A percentile compares a stretch with the other conserved stretches of the same genome.
These are phyloP conservation scores for Gisinianus flammeolus DNA, from an alignment of 2,888 invertebrate species.

Conservation along the genomic window DNA sequence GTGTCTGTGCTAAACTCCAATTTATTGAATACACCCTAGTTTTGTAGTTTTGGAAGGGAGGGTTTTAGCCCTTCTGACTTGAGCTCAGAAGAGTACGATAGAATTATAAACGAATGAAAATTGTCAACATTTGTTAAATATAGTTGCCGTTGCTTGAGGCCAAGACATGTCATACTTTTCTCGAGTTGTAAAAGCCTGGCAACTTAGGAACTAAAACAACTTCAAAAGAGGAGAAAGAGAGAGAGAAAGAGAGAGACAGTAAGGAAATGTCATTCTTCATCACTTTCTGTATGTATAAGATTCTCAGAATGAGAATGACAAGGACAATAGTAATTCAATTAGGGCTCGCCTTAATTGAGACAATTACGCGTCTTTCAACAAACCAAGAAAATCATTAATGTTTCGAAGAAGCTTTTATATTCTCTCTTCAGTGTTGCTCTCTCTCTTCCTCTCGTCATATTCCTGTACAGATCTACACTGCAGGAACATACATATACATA, in stretches of 20 bases:
- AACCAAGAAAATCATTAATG: constrained; percentile 21
- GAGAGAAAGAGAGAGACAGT: not conserved
- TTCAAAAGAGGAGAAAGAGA: not conserved
- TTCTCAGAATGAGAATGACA: not conserved
- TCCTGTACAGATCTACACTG: too few relatives aligned
- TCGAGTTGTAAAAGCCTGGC: too few relatives aligned
- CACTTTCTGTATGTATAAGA: not conserved
- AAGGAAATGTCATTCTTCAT: not conserved
- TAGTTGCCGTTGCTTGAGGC: not conserved
- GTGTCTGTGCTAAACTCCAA: too few relatives aligned
- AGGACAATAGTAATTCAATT: constrained; percentile 10
- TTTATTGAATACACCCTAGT: too few relatives aligned
- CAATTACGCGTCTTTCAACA: constrained; percentile 29
- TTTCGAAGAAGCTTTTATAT: not conserved
- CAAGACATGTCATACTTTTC: too few relatives aligned
- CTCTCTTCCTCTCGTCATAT: too few relatives aligned
- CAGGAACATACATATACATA: too few relatives aligned
- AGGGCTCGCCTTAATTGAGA: constrained; percentile 14
- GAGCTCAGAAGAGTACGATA: not conserved
- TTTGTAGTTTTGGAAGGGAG: too few relatives aligned
- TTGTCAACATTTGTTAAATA: constrained; percentile 4
- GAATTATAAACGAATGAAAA: not conserved
- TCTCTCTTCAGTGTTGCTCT: too few relatives aligned
- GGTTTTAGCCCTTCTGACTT: too few relatives aligned
- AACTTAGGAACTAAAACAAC: too few relatives aligned